A percentile compares a stretch with the other conserved stretches of the same genome.
Evolutionary conservation across 2,888 invertebrate species (phyloP).

Genomic region (Urechis unicinctus): DNA sequence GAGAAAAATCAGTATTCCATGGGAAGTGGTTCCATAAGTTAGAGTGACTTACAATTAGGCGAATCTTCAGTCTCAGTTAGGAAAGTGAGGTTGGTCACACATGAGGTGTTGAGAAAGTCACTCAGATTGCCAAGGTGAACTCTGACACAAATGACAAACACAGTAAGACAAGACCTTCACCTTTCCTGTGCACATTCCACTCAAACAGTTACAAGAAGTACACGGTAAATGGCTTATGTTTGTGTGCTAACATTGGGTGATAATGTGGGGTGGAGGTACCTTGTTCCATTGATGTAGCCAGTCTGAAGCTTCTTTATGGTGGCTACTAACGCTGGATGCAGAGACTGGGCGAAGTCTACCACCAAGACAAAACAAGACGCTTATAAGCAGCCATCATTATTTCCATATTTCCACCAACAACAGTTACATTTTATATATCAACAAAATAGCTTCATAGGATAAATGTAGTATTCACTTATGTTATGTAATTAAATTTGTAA

Average conservation of each 20-base stretch:
- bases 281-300: constrained; percentile 97
- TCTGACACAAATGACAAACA: constrained; percentile 48
- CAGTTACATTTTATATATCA: too few relatives aligned
- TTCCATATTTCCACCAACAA: too few relatives aligned
- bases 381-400: too few relatives aligned
- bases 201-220: too few relatives aligned
- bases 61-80: constrained; percentile 50
- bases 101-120: constrained; percentile 94
- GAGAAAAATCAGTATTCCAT: too few relatives aligned
- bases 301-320: constrained; percentile 97
- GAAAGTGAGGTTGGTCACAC: constrained; percentile 93
- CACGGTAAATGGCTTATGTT: neutral
- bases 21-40: too few relatives aligned
- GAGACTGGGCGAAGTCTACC: constrained; percentile 34
- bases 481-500: too few relatives aligned
- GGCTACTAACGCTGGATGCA: constrained; percentile 86
- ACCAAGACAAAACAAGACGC: too few relatives aligned
- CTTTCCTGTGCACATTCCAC: neutral
- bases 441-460: too few relatives aligned
- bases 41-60: constrained; percentile 19
- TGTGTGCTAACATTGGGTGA: neutral
- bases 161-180: neutral
- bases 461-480: too few relatives aligned
- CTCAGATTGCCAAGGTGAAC: constrained; percentile 90
- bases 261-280: constrained; percentile 43